Evolutionary conservation across 2,797 vertebrate genomes (phyloP).

Genomic region (Centroberyx gerrardi): DNA sequence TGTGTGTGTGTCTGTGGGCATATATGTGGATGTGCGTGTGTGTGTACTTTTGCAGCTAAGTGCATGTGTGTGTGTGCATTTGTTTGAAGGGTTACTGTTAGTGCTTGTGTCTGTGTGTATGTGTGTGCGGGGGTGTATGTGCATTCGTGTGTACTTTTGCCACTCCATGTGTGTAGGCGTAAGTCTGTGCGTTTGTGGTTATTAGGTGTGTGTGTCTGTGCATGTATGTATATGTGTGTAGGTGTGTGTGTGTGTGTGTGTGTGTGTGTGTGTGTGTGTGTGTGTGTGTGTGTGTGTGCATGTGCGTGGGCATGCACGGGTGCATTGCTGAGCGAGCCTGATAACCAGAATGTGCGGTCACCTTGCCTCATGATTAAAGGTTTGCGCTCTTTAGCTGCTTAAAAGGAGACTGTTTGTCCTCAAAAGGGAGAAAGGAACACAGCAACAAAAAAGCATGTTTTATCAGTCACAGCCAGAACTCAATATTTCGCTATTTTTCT

Average conservation of each 20-base stretch:
- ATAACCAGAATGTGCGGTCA: constrained; percentile 80
- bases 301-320: constrained; percentile 37
- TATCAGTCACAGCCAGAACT: constrained; percentile 81
- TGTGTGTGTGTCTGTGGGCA: not conserved
- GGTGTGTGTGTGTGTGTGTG: constrained; percentile 29
- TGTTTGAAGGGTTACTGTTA: not conserved
- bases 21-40: not conserved
- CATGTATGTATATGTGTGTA: not conserved
- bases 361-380: constrained; percentile 82
- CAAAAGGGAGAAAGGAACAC: constrained; percentile 62
- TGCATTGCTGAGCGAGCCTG: constrained; percentile 60
- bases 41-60: not conserved
- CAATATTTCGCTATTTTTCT: constrained; percentile 66
- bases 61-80: not conserved
- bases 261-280: constrained; percentile 33
- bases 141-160: constrained; percentile 24
- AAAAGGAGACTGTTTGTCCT: constrained; percentile 71
- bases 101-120: not conserved
- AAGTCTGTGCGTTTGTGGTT: constrained; percentile 18
- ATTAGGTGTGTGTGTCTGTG: not conserved
- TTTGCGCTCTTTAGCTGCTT: constrained; percentile 76
- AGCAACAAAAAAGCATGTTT: constrained; percentile 46
- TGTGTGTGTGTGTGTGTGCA: constrained; percentile 34
- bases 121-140: constrained; percentile 24
- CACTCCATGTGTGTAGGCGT: constrained; percentile 14